Conservation (phyloP, 2,888 invertebrate genomes). For the Laothoe populi region DNA sequence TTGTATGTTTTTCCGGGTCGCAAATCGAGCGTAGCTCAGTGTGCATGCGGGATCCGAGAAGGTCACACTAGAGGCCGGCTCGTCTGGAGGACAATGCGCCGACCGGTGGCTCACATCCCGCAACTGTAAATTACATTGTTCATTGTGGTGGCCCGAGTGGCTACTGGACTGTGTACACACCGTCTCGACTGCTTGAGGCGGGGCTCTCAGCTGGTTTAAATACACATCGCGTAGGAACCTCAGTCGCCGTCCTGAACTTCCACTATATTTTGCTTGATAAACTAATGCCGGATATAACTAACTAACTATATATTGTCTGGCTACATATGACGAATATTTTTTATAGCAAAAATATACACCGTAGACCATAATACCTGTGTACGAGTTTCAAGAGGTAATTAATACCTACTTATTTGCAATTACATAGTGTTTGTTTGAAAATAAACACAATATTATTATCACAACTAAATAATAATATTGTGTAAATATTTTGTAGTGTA, state of each 20-base stretch:
- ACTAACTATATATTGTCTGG: too few species aligned
- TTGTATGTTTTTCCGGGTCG: background rate
- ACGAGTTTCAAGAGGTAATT: background rate
- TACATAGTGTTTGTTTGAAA: background rate
- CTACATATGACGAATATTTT: too few species aligned
- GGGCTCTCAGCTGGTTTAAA: conserved; percentile 3
- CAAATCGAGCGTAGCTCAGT: background rate
- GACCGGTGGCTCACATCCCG: conserved; percentile 9
- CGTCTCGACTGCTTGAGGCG: background rate
- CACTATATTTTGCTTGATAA: background rate
- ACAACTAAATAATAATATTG: too few species aligned
- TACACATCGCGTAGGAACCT: background rate
- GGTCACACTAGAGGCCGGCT: background rate
- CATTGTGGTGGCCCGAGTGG: background rate
- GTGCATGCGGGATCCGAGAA: background rate
- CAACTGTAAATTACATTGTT: background rate
- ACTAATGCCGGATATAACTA: background rate
- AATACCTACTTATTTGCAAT: background rate
- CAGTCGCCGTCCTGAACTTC: background rate
- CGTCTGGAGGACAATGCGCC: conserved; percentile 6
- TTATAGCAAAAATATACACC: too few species aligned
- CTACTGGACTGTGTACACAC: background rate
- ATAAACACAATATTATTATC: too few species aligned
- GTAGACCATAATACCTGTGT: too few species aligned
- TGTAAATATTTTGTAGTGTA: background rate